Base-by-base conservation (phyloP, 2,888 invertebrate genomes). In the Eupithecia abbreviata region DNA sequence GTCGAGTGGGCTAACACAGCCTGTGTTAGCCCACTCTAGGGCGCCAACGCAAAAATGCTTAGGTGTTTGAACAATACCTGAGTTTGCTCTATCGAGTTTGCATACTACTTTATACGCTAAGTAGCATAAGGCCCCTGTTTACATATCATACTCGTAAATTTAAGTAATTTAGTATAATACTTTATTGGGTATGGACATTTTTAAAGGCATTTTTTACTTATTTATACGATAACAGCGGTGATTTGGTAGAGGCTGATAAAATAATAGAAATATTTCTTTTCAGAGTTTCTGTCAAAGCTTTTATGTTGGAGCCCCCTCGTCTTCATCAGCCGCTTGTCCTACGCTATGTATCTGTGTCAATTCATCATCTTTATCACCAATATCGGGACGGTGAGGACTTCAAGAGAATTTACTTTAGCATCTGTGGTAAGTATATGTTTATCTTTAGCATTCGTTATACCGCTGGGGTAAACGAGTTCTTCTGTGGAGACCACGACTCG, bases 361-460 rank as follows among this genome's bases (percentile, higher is more conserved):
- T 97, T 97, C 84, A 92, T 96, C 41, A 95, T 97, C 69, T 96
- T 96, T 83, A 96, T 97, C 78, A 96, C 96, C 80, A 96, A 96
- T 72, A 95, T 96, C 42, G 97, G 96, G 69, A 96, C 95, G n/a
- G 94, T 95, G 1, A 96, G 96, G 84, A 96, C 96, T 68, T 91
- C 96, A 0, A 93, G 92, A 18, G 96, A 96, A 88, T 97, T 96
- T 87, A 95, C 95, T 62, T 74, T 96, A 45, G 87, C 93, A 67
- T 94, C 95, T 85, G 87, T 96, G 89, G 97, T 97, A 92, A 93
- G 95, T 74, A 76, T 67, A 15, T 43, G 43, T 9, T 67, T n/a
- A 67, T 43, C 15, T 7, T n/a, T n/a, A 15, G 7, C 42, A 67
- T 67, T 67, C 15, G 7, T 58, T 58, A 58, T 7, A 18, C 9